Evolutionary conservation across 2,113 vertebrate genomes (phyloP), one percentile per base, ranked within the genome.

Genomic region (Ploceus nigricollis): DNA sequence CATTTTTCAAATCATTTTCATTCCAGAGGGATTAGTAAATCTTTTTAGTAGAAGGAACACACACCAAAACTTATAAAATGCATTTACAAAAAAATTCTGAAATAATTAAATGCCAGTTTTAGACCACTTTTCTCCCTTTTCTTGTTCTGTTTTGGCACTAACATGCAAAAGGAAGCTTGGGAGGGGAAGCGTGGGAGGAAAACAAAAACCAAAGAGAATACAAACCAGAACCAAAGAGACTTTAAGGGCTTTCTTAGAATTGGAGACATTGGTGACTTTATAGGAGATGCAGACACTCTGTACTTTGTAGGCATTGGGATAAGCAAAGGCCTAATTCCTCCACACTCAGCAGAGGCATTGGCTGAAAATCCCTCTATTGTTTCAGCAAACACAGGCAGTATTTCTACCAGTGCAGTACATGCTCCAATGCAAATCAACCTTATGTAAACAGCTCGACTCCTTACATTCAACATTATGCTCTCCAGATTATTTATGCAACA

Each of bases 401-500:
- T 94, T 95, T 94, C 94, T 86, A 75, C 24, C 27, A 89, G 1
- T 22, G 28, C 57, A 44, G 24, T 42, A 78, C 53, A 64, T 7
- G 21, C 83, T 82, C 94, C n/a, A 23, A 50, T 96, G 72, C 77
- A 91, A 72, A 58, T 82, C 70, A 95, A 63, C 86, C 70, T 82
- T 95, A 82, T 15, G 54, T 80, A 82, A 66, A 90, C 75, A 89
- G 54, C 84, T 95, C 23, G 17, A 87, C 72, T 91, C 61, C 83
- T 82, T 93, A 60, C 81, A 70, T 76, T 70, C 94, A 97, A 95
- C 96, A 78, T 70, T 93, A 82, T 57, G 61, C 69, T 96, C 50
- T 90, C 54, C 56, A 91, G 83, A 80, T 95, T 93, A 94, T 95
- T 97, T 96, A 91, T 54, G 13, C 89, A 83, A 93, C 87, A 95